Evolutionary conservation across 2,888 invertebrate species (phyloP), one percentile per base, ranked within the genome.

Genomic region (Andrena haemorrhoa): DNA sequence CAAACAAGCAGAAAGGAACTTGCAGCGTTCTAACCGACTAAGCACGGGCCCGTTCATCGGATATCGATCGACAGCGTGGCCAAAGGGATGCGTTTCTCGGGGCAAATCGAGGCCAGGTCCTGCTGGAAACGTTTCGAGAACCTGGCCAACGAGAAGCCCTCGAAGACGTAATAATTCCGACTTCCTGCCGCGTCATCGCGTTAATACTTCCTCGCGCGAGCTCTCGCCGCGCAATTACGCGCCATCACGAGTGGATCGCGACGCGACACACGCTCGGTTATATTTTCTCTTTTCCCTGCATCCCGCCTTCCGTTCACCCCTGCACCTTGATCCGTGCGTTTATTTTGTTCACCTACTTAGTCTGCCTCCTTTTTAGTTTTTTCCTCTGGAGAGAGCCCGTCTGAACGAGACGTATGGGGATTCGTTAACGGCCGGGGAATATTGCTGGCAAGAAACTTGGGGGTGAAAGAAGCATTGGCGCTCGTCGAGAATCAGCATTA

Each of bases 401-500:
- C 76, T 63, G 64, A 68, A 56, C 83, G 74, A 81, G 41, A 51
- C 77, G 72, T 16, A 35, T 12, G 75, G 20, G 68, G 61, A 56
- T 70, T 74, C 75, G 75, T 85, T 84, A 82, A 86, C 75, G 76
- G 75, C 16, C 66, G 74, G 58, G 53, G 69, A 76, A 78, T 78
- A 78, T 79, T 53, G 63, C 31, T 35, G 63, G 70, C 23, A 47
- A 60, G 56, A 56, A 56, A 56, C 56, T 56, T 10, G 56, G 56
- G 41, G 56, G 56, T 29, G 41, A 41, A 58, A 72, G 66, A 63
- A 72, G 60, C 35, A 4, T 31, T 31, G 20, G 20, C 35, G 31
- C 33, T n/a, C 6, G n/a, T n/a, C 10, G 64, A 41, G 70, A 51
- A 20, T 2, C 7, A 23, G 33, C 23, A 12, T 73, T 53, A 81